Percentiles rank a stretch among this genome's conserved stretches.
Conservation (phyloP, 2,888 invertebrate species). For the Hypercompe scribonia region DNA sequence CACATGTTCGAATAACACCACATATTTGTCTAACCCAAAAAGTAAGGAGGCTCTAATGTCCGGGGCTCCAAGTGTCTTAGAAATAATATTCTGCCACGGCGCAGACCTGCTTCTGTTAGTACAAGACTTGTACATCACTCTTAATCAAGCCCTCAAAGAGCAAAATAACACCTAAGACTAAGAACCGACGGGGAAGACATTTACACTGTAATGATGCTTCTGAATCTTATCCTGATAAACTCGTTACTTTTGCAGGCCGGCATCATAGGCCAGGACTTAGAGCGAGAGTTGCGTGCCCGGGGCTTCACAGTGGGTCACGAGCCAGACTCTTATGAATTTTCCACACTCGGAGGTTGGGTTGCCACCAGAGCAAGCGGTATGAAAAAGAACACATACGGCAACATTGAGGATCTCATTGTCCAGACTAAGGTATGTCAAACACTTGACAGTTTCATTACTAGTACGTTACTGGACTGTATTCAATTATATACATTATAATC, state of each 20-base stretch:
- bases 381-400: slow-evolving; percentile 99
- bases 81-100: no score
- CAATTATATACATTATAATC: background rate
- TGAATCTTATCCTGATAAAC: background rate
- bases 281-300: slow-evolving; percentile 91
- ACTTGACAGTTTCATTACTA: background rate
- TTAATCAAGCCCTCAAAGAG: no score
- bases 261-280: slow-evolving; percentile 97
- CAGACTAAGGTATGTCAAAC: slow-evolving; percentile 91
- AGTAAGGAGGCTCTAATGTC: no score
- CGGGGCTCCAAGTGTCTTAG: no score
- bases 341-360: slow-evolving; percentile 98
- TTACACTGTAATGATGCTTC: background rate
- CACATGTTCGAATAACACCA: no score
- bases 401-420: slow-evolving; percentile 97
- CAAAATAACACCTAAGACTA: no score
- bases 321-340: slow-evolving; percentile 99
- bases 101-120: no score
- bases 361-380: slow-evolving; percentile 99
- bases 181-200: background rate
- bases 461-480: background rate
- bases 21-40: no score
- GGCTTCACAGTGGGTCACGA: slow-evolving; percentile 98
- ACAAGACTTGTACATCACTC: no score
- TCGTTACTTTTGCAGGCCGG: slow-evolving; percentile 92